These are phyloP conservation scores for Phoronis australis DNA, from an alignment of 2,888 invertebrate species.

Conservation along the genomic window DNA sequence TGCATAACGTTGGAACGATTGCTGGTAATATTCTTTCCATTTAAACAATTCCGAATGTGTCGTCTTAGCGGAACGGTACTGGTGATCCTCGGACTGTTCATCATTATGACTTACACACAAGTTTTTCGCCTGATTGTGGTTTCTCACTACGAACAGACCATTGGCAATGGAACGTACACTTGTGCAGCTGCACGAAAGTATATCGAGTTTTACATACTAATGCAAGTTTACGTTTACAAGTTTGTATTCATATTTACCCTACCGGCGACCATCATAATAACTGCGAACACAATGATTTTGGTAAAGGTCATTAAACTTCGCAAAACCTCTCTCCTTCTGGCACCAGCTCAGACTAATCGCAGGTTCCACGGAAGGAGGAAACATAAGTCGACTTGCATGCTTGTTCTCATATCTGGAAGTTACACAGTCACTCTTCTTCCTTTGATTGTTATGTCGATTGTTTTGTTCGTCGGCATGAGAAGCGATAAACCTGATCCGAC, in stretches of 20 bases:
- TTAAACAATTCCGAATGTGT: constrained; percentile 31
- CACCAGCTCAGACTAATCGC: constrained; percentile 15
- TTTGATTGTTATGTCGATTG: constrained; percentile 25
- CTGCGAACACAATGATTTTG: constrained; percentile 35
- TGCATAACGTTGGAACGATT: constrained; percentile 42
- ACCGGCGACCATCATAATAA: constrained; percentile 35
- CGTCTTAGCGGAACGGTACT: constrained; percentile 33
- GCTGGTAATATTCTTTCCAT: constrained; percentile 41
- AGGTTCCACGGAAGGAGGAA: constrained; percentile 10
- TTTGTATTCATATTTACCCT: constrained; percentile 30
- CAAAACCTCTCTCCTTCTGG: constrained; percentile 8
- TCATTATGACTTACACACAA: constrained; percentile 33
- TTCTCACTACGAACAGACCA: background rate
- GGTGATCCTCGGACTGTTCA: constrained; percentile 28
- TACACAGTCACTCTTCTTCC: constrained; percentile 35
- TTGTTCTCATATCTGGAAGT: constrained; percentile 32
- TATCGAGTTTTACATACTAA: constrained; percentile 23
- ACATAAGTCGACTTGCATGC: constrained; percentile 34
- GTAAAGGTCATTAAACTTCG: constrained; percentile 25
- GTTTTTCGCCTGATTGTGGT: constrained; percentile 34
- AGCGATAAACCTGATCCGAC: constrained; percentile 10
- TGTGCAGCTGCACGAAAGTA: constrained; percentile 19
- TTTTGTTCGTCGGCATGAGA: constrained; percentile 22
- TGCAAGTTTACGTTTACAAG: constrained; percentile 40
- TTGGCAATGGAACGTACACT: background rate